Evolutionary conservation across 2,888 invertebrate genomes (phyloP).

Genomic region (Cephus pulcher): DNA sequence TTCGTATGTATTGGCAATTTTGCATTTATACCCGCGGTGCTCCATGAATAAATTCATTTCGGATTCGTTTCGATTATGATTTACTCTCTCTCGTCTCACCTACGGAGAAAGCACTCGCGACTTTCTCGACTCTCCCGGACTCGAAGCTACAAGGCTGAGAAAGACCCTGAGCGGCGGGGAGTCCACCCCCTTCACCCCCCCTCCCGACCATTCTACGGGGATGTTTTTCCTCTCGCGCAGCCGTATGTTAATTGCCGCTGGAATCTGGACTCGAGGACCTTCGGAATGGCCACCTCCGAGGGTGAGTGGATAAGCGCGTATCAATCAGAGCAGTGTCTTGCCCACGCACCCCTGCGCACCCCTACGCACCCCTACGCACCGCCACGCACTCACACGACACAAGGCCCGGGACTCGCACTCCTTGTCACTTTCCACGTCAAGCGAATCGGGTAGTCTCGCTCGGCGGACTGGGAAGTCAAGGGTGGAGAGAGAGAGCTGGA

Average conservation of each 20-base stretch:
- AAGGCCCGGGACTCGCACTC: constrained; percentile 42
- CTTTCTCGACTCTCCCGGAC: constrained; percentile 29
- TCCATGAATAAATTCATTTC: constrained; percentile 67
- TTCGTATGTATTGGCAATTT: constrained; percentile 68
- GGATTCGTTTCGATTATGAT: constrained; percentile 54
- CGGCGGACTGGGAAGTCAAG: background rate
- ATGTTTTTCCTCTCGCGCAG: background rate
- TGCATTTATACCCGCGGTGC: constrained; percentile 62
- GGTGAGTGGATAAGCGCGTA: constrained; percentile 30
- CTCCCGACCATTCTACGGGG: constrained; percentile 14
- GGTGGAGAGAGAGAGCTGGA: constrained; percentile 10
- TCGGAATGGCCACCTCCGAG: background rate
- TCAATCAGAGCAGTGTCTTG: constrained; percentile 58
- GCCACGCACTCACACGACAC: background rate
- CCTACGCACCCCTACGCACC: constrained; percentile 32
- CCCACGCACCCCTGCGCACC: constrained; percentile 37
- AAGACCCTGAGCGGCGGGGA: constrained; percentile 11
- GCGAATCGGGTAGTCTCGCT: constrained; percentile 43
- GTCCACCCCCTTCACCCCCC: too few relatives aligned
- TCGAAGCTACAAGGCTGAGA: constrained; percentile 15
- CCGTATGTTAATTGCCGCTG: constrained; percentile 4
- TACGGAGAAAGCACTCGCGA: constrained; percentile 33
- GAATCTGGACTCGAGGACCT: background rate
- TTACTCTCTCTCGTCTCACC: background rate
- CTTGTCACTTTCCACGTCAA: constrained; percentile 47